phyloP scores from a whole-genome alignment of 2,113 vertebrate species.

The Capreolus pygargus region DNA sequence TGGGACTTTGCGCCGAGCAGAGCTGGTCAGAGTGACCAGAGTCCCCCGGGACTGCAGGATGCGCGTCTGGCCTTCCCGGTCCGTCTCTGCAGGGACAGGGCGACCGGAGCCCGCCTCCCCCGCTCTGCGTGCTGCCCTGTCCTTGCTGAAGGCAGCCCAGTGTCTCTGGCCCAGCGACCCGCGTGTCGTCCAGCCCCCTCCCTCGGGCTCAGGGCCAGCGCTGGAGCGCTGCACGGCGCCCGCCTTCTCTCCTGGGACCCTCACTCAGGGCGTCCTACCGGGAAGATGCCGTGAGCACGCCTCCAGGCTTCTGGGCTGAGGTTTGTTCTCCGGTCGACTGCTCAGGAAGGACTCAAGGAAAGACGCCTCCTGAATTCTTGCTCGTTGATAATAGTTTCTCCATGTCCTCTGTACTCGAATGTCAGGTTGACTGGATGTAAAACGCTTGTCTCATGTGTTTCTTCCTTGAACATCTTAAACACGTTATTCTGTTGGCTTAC shows the following conservation, averaged over 20 bases:
- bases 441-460: background rate
- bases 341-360: background rate
- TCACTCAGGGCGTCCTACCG: background rate
- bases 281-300: no score
- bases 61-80: fast-evolving
- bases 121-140: background rate
- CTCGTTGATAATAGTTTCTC: background rate
- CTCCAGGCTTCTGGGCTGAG: background rate
- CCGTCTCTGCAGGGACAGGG: background rate
- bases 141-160: background rate
- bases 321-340: no score
- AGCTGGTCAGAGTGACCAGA: background rate
- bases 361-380: background rate
- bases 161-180: background rate
- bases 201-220: background rate
- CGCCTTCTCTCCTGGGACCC: background rate
- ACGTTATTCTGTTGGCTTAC: fast-evolving
- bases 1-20: background rate
- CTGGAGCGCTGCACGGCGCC: background rate
- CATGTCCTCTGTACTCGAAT: background rate
- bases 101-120: background rate
- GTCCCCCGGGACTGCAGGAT: fast-evolving
- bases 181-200: background rate
- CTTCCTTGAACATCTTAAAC: background rate
- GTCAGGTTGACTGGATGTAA: background rate